Evolutionary conservation across 2,797 vertebrate genomes (phyloP).

Genomic region (Chromobotia macracanthus): DNA sequence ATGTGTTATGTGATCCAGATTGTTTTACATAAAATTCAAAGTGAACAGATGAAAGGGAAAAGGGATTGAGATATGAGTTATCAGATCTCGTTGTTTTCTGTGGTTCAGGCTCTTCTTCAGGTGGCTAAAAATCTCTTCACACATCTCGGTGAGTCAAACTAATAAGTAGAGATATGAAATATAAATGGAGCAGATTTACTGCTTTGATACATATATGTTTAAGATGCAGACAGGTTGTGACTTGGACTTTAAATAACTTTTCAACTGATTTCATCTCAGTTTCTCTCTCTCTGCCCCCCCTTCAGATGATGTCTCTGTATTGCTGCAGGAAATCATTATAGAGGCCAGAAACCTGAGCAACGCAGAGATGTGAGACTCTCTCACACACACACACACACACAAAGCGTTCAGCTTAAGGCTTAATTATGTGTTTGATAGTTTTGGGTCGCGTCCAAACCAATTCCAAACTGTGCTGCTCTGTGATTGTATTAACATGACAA

Average conservation of each 20-base stretch:
- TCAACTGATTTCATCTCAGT: too few species aligned
- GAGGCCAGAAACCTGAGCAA: slow-evolving; percentile 97
- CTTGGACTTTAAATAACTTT: too few species aligned
- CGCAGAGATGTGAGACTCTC: slow-evolving; percentile 91
- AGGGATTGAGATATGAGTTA: too few species aligned
- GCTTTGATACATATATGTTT: too few species aligned
- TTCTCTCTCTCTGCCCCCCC: slow-evolving; percentile 25
- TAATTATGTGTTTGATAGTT: slow-evolving; percentile 28
- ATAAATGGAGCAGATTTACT: too few species aligned
- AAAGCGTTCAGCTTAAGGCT: background rate
- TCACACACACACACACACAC: slow-evolving; percentile 24
- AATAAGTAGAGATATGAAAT: too few species aligned
- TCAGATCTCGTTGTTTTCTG: too few species aligned
- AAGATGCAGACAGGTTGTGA: too few species aligned
- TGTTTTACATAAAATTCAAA: too few species aligned
- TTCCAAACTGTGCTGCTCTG: background rate
- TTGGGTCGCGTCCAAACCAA: slow-evolving; percentile 34
- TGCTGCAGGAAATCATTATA: slow-evolving; percentile 96
- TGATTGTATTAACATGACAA: slow-evolving; percentile 1
- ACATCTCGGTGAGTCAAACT: slow-evolving; percentile 69
- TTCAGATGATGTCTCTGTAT: slow-evolving; percentile 93
- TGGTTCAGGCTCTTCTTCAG: slow-evolving; percentile 88
- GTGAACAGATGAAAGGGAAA: too few species aligned
- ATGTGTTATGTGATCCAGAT: too few species aligned
- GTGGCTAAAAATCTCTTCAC: slow-evolving; percentile 99